Evolutionary conservation across 1,140 invertebrate genomes (phyloP).

Genomic region (Probaryconus sp.): DNA sequence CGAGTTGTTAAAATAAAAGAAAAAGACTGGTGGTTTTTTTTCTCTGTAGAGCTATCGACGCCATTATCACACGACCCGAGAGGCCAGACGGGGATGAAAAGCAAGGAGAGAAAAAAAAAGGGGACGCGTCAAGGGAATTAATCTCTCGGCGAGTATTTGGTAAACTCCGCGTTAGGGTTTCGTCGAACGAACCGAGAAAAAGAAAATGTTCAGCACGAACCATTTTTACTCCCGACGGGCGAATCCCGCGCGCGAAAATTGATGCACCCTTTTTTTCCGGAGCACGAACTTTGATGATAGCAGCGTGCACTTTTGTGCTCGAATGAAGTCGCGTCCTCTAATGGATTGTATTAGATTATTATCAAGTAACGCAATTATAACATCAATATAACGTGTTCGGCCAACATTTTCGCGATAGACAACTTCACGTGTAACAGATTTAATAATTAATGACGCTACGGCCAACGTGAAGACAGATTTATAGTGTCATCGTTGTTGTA

Average conservation of each 20-base stretch:
- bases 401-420: no score
- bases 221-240: conserved; percentile 42
- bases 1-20: conserved; percentile 19
- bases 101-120: conserved; percentile 31
- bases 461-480: no score
- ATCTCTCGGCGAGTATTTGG: conserved; percentile 61
- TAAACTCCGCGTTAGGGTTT: conserved; percentile 51
- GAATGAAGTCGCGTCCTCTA: conserved; percentile 31
- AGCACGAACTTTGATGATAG: no score
- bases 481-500: no score
- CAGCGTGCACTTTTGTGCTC: conserved; percentile 17
- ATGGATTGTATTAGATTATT: conserved; percentile 37
- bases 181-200: conserved; percentile 36
- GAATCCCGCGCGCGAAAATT: conserved; percentile 9
- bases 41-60: conserved; percentile 36
- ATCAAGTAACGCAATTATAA: conserved; percentile 32
- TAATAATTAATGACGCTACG: no score
- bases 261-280: no score
- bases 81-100: conserved; percentile 23
- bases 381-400: no score
- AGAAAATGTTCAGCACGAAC: conserved; percentile 5
- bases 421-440: no score
- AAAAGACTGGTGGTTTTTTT: no score
- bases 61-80: conserved; percentile 37
- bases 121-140: conserved; percentile 57